phyloP scores from a whole-genome alignment of 2,797 vertebrate species.

The Pangasius macronema region DNA sequence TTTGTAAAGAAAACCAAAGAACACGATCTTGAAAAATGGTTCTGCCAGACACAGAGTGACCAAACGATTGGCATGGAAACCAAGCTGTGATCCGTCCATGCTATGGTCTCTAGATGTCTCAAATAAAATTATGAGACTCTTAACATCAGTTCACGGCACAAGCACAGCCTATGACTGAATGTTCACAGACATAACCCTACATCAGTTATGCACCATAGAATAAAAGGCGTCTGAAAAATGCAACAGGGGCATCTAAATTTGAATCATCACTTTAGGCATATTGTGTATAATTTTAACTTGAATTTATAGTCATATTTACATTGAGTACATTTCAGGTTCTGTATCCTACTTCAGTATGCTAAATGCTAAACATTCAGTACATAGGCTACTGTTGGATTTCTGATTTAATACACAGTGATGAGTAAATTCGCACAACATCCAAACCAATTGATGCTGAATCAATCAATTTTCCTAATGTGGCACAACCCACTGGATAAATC shows the following conservation, averaged over 20 bases:
- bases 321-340: background rate
- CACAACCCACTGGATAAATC: conserved; percentile 20
- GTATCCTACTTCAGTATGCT: background rate
- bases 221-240: background rate
- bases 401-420: conserved; percentile 17
- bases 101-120: conserved; percentile 31
- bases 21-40: background rate
- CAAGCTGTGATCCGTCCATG: conserved; percentile 42
- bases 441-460: background rate
- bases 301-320: background rate
- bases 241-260: background rate
- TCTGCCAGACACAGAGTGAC: conserved; percentile 19
- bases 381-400: conserved; percentile 24
- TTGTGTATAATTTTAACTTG: background rate
- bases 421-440: conserved; percentile 9
- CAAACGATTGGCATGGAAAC: conserved; percentile 33
- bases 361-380: conserved; percentile 29
- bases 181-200: conserved; percentile 21
- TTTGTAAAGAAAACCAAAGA: conserved; percentile 22
- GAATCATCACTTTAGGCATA: background rate
- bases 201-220: background rate
- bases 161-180: conserved; percentile 44
- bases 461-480: background rate
- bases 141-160: conserved; percentile 39
- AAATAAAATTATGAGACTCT: conserved; percentile 40